Evolutionary conservation across 2,888 invertebrate genomes (phyloP), one percentile per base, ranked within the genome.

Genomic region (Apotomis betuletana): DNA sequence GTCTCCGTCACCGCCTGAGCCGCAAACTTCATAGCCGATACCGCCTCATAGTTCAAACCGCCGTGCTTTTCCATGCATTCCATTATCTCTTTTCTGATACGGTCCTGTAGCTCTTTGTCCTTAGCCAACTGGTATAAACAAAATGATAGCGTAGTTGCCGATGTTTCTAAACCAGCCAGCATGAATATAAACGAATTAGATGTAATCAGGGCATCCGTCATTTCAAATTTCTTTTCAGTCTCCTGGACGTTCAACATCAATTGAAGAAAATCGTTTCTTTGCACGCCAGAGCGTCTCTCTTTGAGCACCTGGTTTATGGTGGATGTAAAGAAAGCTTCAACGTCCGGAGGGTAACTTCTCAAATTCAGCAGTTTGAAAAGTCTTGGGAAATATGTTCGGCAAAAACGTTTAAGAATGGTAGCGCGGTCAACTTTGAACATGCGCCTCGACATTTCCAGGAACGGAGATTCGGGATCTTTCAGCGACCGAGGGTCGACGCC

Each of bases 121-220:
- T 89, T 91, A 12, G 92, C 90, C 70, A 93, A 78, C 78, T 93
- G 87, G 73, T 91, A 93, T 74, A 93, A 85, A 84, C 90, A 90
- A 81, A 93, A 93, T 12, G 92, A 92, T 70, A 90, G 79, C 15
- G 92, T 91, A 57, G 91, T 91, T 38, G 93, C 84, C 10, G 92
- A 89, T 5, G 93, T 89, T 77, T 93, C 93, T 75, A 93, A 78
- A 2, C 93, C 93, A n/a, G 93, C 93, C 70, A 93, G 74, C 91
- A 93, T 91, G 77, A 93, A 93, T 87, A 93, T 93, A 79, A 93
- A 93, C 65, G 93, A 93, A 81, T 92, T 93, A 12, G 93, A 93
- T 54, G 89, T 92, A 83, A 93, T 93, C 77, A 93, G 83, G 73
- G 87, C 89, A 81, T 93, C 92, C 8, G 92, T 91, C 91, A 93